phyloP scores from a whole-genome alignment of 2,797 vertebrate genomes.

The Crotalus adamanteus region DNA sequence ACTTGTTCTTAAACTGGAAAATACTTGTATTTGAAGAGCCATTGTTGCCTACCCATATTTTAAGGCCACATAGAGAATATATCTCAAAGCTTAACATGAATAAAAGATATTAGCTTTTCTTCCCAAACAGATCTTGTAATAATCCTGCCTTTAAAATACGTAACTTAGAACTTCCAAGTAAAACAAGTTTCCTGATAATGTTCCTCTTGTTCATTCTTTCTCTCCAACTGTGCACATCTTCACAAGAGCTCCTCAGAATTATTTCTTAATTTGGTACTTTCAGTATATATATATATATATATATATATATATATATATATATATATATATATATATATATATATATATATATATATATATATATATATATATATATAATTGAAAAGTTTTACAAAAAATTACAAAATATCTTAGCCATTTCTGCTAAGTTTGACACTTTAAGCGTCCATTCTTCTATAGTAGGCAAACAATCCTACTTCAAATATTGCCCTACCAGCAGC shows the following conservation, averaged over 20 bases:
- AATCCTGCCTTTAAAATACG: neutral
- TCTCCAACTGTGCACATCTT: conserved; percentile 1
- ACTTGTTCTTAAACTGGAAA: neutral
- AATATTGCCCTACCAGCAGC: too few relatives aligned
- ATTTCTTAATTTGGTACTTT: neutral
- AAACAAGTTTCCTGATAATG: neutral
- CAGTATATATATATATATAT: too few relatives aligned
- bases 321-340: too few relatives aligned
- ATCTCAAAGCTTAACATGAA: neutral
- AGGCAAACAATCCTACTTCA: too few relatives aligned
- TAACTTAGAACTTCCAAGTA: neutral
- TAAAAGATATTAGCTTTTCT: neutral
- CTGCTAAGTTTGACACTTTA: too few relatives aligned
- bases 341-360: too few relatives aligned
- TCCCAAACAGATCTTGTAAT: neutral
- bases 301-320: too few relatives aligned
- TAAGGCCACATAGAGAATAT: neutral
- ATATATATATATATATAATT: too few relatives aligned
- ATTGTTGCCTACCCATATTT: neutral
- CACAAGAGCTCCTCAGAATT: neutral
- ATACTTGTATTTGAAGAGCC: neutral
- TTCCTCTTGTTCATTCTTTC: too few relatives aligned
- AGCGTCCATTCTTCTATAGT: too few relatives aligned
- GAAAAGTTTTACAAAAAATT: too few relatives aligned
- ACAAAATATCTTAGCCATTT: too few relatives aligned